phyloP scores from a whole-genome alignment of 2,888 invertebrate species.

The Gnatocerus cornutus region DNA sequence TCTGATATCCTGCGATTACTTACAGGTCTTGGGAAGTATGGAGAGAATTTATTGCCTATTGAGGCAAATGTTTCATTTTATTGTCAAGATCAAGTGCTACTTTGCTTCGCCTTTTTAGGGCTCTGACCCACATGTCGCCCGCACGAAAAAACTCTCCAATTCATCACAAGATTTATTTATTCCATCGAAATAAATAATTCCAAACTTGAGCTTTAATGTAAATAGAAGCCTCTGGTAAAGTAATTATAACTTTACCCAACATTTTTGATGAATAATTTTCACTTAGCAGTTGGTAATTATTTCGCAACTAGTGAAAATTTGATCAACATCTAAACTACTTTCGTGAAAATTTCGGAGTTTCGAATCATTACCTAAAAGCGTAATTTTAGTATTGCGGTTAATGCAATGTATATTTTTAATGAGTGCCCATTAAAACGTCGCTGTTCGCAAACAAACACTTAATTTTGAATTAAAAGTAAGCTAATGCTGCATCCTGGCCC shows the following conservation, averaged over 20 bases:
- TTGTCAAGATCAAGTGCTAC: slow-evolving; percentile 55
- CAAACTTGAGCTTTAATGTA: background rate
- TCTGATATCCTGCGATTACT: slow-evolving; percentile 35
- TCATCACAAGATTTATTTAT: too few relatives aligned
- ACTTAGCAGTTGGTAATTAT: slow-evolving; percentile 24
- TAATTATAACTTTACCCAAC: slow-evolving; percentile 12
- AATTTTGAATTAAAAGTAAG: slow-evolving; percentile 58
- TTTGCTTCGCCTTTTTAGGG: slow-evolving; percentile 26
- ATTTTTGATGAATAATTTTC: slow-evolving; percentile 10
- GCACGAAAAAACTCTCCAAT: too few relatives aligned
- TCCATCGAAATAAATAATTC: too few relatives aligned
- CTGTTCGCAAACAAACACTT: slow-evolving; percentile 55
- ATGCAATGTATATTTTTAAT: slow-evolving; percentile 44
- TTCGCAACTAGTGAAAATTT: slow-evolving; percentile 23
- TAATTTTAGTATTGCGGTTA: slow-evolving; percentile 40
- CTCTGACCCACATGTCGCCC: too few relatives aligned
- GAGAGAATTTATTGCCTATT: slow-evolving; percentile 65
- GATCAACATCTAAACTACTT: slow-evolving; percentile 5
- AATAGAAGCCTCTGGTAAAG: background rate
- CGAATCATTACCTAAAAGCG: slow-evolving; percentile 34
- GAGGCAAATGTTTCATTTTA: slow-evolving; percentile 60
- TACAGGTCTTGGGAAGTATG: slow-evolving; percentile 36
- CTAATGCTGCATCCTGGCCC: slow-evolving; percentile 58
- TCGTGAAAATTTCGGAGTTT: slow-evolving; percentile 5
- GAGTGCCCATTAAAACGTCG: slow-evolving; percentile 42